Conservation (phyloP, 2,797 vertebrate genomes). For the Sylvilagus floridanus region DNA sequence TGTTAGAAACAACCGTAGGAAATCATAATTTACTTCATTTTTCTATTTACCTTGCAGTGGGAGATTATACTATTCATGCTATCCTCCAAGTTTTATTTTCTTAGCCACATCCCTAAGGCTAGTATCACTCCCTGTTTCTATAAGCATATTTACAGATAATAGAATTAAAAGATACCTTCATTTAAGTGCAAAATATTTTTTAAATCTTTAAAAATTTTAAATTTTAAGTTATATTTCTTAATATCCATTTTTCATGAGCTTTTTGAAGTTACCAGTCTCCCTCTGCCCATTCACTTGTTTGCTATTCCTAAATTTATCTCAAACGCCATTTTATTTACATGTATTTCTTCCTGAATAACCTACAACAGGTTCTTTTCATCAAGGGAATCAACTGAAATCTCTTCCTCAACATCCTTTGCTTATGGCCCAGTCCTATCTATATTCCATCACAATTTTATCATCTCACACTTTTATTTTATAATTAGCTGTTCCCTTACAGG, state of each 20-base stretch:
- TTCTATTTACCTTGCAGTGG: not conserved
- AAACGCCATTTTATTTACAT: constrained; percentile 23
- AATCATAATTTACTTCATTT: constrained; percentile 28
- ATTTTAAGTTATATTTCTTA: too few species aligned
- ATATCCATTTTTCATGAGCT: too few species aligned
- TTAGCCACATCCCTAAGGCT: not conserved
- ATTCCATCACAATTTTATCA: not conserved
- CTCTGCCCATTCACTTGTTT: not conserved
- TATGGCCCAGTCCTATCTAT: not conserved
- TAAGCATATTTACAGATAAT: not conserved
- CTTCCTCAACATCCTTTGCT: not conserved
- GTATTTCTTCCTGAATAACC: not conserved
- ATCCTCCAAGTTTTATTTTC: not conserved
- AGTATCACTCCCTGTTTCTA: not conserved
- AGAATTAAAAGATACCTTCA: too few species aligned
- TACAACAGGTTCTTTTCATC: not conserved
- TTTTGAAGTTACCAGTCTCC: not conserved
- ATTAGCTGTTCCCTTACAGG: not conserved
- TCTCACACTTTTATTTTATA: not conserved
- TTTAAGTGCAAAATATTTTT: too few species aligned
- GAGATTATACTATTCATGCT: not conserved
- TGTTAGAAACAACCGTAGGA: constrained; percentile 40
- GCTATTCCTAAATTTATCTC: constrained; percentile 7
- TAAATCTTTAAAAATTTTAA: too few species aligned
- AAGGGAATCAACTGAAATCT: not conserved